These are phyloP conservation scores for Xestia ashworthii DNA, from an alignment of 2,888 invertebrate species.

Conservation along the genomic window DNA sequence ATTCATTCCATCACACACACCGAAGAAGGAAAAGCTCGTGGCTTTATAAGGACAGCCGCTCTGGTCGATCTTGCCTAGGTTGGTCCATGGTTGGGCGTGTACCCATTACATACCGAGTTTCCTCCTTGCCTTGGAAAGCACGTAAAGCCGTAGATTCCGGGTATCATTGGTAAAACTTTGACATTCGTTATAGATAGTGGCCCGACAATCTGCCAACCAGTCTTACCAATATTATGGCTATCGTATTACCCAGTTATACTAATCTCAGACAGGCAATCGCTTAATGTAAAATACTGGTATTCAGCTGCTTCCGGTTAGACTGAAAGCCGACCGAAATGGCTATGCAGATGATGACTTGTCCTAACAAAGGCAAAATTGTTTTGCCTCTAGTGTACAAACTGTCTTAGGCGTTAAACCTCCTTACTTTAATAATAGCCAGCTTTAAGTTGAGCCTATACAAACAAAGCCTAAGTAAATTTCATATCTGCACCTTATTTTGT, in stretches of 20 bases:
- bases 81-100: background rate
- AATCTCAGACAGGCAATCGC: background rate
- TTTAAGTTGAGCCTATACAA: constrained; percentile 63
- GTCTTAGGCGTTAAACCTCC: constrained; percentile 52
- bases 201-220: background rate
- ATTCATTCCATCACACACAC: background rate
- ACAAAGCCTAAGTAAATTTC: constrained; percentile 75
- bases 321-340: background rate
- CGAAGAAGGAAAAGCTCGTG: background rate
- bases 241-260: no score
- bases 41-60: background rate
- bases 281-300: background rate
- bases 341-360: background rate
- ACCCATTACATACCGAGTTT: background rate
- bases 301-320: background rate
- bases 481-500: constrained; percentile 72
- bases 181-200: background rate
- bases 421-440: constrained; percentile 62
- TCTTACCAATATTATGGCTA: background rate
- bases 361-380: background rate
- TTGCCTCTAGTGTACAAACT: background rate
- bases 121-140: background rate
- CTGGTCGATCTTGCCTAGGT: background rate
- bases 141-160: background rate
- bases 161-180: background rate